Conservation (phyloP, 2,888 invertebrate genomes). For the Lepidonotus clava region DNA sequence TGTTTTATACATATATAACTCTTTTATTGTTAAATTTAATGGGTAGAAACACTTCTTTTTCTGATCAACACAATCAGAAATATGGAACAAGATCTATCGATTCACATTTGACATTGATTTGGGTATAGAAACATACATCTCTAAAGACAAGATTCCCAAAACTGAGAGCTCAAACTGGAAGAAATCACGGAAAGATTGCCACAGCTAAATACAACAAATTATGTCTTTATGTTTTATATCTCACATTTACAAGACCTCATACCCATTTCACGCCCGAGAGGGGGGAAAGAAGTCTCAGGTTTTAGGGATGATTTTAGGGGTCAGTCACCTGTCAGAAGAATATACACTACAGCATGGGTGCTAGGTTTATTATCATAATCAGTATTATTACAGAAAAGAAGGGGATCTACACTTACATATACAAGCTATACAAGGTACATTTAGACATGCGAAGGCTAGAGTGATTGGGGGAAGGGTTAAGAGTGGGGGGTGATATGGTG, state of each 20-base stretch:
- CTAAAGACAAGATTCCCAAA: neutral
- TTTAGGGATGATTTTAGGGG: neutral
- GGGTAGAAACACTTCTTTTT: conserved; percentile 11
- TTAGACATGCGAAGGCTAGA: conserved; percentile 26
- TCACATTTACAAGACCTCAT: neutral
- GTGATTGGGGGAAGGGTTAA: neutral
- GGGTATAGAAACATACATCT: conserved; percentile 16
- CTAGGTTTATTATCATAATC: neutral
- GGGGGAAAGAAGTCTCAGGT: neutral
- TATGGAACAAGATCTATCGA: too few relatives aligned
- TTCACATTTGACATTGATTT: neutral
- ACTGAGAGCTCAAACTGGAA: conserved; percentile 17
- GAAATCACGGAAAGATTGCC: conserved; percentile 38
- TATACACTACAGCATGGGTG: conserved; percentile 15
- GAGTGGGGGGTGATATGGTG: neutral
- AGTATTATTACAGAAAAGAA: conserved; percentile 5
- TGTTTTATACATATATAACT: neutral
- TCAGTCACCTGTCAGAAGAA: too few relatives aligned
- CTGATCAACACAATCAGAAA: neutral
- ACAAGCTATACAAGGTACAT: conserved; percentile 41
- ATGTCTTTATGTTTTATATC: neutral
- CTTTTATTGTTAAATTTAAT: neutral
- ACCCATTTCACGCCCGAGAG: neutral
- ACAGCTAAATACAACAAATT: conserved; percentile 45
- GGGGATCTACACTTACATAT: conserved; percentile 37